phyloP scores from a whole-genome alignment of 2,797 vertebrate genomes.

The Notoglanidium macrostoma region DNA sequence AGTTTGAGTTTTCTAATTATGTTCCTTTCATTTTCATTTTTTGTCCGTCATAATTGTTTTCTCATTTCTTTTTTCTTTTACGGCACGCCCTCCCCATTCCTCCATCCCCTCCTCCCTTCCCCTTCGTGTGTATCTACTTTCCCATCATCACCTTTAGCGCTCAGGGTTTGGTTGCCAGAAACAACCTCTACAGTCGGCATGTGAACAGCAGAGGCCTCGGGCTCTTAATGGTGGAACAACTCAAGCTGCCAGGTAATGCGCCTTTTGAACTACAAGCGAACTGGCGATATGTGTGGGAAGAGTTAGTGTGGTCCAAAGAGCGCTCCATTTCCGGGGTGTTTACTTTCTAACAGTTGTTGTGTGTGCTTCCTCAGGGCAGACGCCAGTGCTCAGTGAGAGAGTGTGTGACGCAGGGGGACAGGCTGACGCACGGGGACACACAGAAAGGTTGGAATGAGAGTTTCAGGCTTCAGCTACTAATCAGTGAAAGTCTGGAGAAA shows the following conservation, averaged over 20 bases:
- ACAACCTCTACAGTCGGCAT: slow-evolving; percentile 74
- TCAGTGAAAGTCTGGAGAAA: background rate
- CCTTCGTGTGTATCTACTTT: slow-evolving; percentile 26
- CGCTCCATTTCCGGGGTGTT: slow-evolving; percentile 34
- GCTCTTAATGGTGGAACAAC: slow-evolving; percentile 51
- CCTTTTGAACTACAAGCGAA: slow-evolving; percentile 7
- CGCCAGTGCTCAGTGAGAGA: slow-evolving; percentile 56
- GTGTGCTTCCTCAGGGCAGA: slow-evolving; percentile 69
- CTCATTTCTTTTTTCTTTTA: slow-evolving; percentile 6
- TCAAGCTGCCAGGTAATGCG: slow-evolving; percentile 67
- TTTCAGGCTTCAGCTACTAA: slow-evolving; percentile 6
- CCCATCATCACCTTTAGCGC: slow-evolving; percentile 60
- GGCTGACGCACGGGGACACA: slow-evolving; percentile 58
- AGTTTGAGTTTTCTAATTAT: slow-evolving; percentile 44
- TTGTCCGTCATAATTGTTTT: slow-evolving; percentile 8
- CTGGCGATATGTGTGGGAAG: background rate
- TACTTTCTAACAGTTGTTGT: slow-evolving; percentile 45
- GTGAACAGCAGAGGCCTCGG: slow-evolving; percentile 59
- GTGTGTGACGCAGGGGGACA: slow-evolving; percentile 61
- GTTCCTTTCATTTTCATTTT: slow-evolving; percentile 47
- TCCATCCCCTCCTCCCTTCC: background rate
- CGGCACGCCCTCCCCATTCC: background rate
- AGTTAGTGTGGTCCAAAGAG: background rate
- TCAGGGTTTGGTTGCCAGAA: slow-evolving; percentile 69
- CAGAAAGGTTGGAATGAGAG: slow-evolving; percentile 60